phyloP scores from a whole-genome alignment of 2,888 invertebrate genomes.

The Lapara coniferarum region DNA sequence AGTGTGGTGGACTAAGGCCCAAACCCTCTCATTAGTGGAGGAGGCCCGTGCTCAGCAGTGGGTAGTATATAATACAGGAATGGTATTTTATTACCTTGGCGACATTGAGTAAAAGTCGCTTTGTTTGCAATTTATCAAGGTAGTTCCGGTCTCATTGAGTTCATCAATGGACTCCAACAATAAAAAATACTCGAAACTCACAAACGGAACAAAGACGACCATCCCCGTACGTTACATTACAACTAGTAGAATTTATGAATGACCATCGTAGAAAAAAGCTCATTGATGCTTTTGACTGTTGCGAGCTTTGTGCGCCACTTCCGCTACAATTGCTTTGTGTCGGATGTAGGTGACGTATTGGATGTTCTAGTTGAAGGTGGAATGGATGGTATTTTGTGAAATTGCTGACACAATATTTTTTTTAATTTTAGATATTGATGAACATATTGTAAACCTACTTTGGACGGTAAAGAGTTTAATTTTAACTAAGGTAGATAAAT shows the following conservation, averaged over 20 bases:
- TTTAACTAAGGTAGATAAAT: too few relatives aligned
- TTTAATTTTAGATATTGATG: background rate
- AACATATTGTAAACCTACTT: too few relatives aligned
- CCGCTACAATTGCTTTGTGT: slow-evolving; percentile 52
- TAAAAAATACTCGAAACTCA: slow-evolving; percentile 28
- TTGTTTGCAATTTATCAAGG: too few relatives aligned
- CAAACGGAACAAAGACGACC: slow-evolving; percentile 37
- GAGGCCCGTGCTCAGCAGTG: too few relatives aligned
- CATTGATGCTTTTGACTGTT: slow-evolving; percentile 28
- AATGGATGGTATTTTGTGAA: slow-evolving; percentile 22
- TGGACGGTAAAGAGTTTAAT: too few relatives aligned
- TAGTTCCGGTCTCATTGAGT: slow-evolving; percentile 14
- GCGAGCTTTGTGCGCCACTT: slow-evolving; percentile 36
- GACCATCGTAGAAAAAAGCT: slow-evolving; percentile 33
- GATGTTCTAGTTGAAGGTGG: slow-evolving; percentile 25
- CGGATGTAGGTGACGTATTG: slow-evolving; percentile 36
- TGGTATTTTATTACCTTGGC: too few relatives aligned
- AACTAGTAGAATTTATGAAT: slow-evolving; percentile 46
- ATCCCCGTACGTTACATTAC: slow-evolving; percentile 52
- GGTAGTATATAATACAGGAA: too few relatives aligned
- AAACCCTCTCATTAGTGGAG: too few relatives aligned
- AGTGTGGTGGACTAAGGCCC: too few relatives aligned
- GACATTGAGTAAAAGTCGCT: too few relatives aligned
- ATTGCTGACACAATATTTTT: background rate
- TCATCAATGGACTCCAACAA: slow-evolving; percentile 7